phyloP scores from a whole-genome alignment of 2,113 vertebrate species.

The Morone saxatilis region DNA sequence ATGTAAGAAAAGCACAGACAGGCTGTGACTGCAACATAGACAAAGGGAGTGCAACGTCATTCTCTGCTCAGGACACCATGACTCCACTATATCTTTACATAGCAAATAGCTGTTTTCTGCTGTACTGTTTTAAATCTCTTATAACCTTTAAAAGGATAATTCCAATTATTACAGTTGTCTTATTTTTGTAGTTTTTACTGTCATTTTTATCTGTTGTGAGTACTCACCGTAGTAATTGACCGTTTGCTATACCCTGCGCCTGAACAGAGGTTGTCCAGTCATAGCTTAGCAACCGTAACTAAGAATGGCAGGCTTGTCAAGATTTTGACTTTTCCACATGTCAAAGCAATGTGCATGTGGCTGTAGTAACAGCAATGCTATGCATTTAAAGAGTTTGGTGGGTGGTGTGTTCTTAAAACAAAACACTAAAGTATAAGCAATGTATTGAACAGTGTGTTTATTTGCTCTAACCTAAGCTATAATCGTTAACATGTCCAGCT shows the following conservation, averaged over 20 bases:
- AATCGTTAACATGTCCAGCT: not conserved
- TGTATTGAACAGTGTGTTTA: not conserved
- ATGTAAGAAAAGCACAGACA: too few relatives aligned
- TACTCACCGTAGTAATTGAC: not conserved
- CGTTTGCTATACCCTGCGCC: not conserved
- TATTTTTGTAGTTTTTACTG: not conserved
- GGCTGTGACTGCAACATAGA: too few relatives aligned
- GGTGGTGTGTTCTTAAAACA: not conserved
- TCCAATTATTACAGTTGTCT: not conserved
- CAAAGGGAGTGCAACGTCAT: too few relatives aligned
- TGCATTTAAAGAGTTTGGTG: not conserved
- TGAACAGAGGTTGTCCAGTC: not conserved
- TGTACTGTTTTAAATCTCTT: too few relatives aligned
- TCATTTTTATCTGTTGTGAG: not conserved
- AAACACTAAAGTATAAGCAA: not conserved
- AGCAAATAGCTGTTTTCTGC: too few relatives aligned
- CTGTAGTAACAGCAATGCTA: not conserved
- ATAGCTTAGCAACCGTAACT: not conserved
- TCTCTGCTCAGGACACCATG: too few relatives aligned
- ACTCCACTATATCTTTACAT: too few relatives aligned
- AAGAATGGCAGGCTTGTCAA: not conserved
- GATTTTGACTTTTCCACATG: not conserved
- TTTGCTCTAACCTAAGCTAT: not conserved
- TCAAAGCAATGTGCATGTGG: not conserved
- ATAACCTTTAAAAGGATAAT: not conserved